Conservation (phyloP, 1,140 invertebrate species). For the Zaprionus kolodkinae region DNA sequence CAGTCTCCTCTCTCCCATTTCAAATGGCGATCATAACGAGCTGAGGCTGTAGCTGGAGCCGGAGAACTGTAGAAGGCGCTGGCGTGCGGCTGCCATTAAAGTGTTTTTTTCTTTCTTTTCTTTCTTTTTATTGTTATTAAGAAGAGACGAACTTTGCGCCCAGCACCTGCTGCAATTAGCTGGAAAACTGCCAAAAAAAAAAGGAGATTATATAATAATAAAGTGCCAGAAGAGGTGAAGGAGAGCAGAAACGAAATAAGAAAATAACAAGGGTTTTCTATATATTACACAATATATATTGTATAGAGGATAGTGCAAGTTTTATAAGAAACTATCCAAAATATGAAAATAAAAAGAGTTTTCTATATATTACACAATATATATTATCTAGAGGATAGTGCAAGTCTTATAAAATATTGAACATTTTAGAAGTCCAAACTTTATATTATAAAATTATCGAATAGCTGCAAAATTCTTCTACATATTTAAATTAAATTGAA, state of each 20-base stretch:
- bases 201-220: constrained; percentile 19
- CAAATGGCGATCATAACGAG: constrained; percentile 20
- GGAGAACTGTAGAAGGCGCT: constrained; percentile 21
- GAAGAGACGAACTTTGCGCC: constrained; percentile 10
- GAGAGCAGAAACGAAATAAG: no score
- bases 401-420: background rate
- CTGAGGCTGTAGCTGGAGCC: background rate
- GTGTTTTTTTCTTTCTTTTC: background rate
- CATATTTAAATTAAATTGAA: no score
- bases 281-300: background rate
- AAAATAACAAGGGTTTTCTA: background rate
- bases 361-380: background rate
- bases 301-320: background rate
- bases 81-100: constrained; percentile 63
- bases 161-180: constrained; percentile 63
- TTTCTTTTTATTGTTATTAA: constrained; percentile 53
- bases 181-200: constrained; percentile 53
- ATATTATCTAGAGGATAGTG: no score
- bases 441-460: no score
- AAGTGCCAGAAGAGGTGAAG: background rate
- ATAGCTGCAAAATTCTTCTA: no score
- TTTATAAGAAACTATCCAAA: background rate
- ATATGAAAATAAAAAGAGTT: background rate
- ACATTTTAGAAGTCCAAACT: background rate
- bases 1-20: background rate